These are phyloP conservation scores for Polypedilum vanderplanki DNA, from an alignment of 1,140 invertebrate species.

Conservation along the genomic window DNA sequence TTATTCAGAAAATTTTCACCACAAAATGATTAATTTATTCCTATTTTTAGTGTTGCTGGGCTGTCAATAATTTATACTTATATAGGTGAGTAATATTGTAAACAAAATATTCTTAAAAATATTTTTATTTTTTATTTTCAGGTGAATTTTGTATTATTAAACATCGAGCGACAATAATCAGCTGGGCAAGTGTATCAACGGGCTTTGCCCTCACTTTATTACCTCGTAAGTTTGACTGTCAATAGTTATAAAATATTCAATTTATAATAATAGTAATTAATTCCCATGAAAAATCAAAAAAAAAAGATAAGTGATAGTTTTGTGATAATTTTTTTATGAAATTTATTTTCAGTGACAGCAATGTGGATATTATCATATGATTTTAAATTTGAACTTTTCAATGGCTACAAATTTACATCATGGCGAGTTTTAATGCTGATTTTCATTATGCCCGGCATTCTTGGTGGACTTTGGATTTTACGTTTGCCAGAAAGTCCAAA, in stretches of 20 bases:
- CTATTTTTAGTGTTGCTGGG: constrained; percentile 38
- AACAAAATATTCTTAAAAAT: not conserved
- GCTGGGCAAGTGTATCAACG: constrained; percentile 43
- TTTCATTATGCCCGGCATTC: constrained; percentile 52
- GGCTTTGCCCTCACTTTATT: constrained; percentile 42
- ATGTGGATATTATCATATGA: constrained; percentile 50
- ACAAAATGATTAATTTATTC: constrained; percentile 26
- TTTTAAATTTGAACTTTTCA: constrained; percentile 38
- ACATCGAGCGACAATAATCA: constrained; percentile 39
- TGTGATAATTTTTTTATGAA: not conserved
- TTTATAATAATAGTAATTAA: too few relatives aligned
- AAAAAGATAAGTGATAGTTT: constrained; percentile 42
- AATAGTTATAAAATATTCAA: too few relatives aligned
- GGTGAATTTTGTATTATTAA: constrained; percentile 33
- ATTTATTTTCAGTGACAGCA: constrained; percentile 46
- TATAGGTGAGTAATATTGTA: constrained; percentile 39
- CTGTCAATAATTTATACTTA: constrained; percentile 43
- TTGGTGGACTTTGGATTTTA: constrained; percentile 48
- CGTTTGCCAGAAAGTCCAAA: constrained; percentile 60
- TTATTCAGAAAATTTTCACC: constrained; percentile 30
- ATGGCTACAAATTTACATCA: constrained; percentile 45
- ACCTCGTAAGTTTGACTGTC: constrained; percentile 36
- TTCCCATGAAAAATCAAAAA: too few relatives aligned
- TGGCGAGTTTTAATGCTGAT: constrained; percentile 58
- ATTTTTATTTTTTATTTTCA: not conserved